A percentile compares a stretch with the other conserved stretches of the same genome.
phyloP scores from a whole-genome alignment of 30 jellyfish, hydroid and myxozoan genomes.

The Haliclystus octoradiatus region DNA sequence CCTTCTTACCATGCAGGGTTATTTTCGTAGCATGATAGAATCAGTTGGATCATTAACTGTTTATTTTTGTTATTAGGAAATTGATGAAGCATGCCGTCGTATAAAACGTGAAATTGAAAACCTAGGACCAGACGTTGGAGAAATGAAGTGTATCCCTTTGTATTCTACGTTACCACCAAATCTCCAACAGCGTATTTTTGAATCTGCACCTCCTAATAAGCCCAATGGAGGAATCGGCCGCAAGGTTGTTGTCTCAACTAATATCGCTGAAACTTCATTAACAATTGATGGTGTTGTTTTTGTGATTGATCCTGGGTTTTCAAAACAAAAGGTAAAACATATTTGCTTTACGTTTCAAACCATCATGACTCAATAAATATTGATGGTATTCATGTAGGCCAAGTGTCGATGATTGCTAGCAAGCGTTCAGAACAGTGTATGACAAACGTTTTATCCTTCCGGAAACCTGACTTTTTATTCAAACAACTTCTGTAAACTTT shows the following conservation, averaged over 20 bases:
- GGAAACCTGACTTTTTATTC: no score
- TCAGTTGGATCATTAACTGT: no score
- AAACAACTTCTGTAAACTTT: no score
- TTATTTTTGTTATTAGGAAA: no score
- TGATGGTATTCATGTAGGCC: no score
- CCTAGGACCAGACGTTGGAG: constrained; percentile 99
- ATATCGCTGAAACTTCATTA: constrained; percentile 99
- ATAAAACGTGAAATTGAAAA: constrained; percentile 88
- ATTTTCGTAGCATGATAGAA: no score
- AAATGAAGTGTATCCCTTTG: constrained; percentile 94
- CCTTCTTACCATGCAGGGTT: no score
- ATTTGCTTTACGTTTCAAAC: no score
- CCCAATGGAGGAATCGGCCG: constrained; percentile 97
- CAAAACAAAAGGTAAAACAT: constrained; percentile 98
- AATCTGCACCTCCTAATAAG: constrained; percentile 94
- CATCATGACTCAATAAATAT: no score
- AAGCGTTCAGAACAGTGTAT: no score
- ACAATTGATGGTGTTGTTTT: constrained; percentile 99
- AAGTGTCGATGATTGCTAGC: no score
- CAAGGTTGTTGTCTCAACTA: constrained; percentile 98
- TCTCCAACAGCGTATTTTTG: constrained; percentile 94
- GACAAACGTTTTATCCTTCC: no score
- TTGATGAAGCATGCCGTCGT: constrained; percentile 98
- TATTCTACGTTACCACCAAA: constrained; percentile 99
- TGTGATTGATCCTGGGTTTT: constrained; percentile 99